Evolutionary conservation across 1,140 invertebrate species (phyloP).

Genomic region (Drosophila willistoni): DNA sequence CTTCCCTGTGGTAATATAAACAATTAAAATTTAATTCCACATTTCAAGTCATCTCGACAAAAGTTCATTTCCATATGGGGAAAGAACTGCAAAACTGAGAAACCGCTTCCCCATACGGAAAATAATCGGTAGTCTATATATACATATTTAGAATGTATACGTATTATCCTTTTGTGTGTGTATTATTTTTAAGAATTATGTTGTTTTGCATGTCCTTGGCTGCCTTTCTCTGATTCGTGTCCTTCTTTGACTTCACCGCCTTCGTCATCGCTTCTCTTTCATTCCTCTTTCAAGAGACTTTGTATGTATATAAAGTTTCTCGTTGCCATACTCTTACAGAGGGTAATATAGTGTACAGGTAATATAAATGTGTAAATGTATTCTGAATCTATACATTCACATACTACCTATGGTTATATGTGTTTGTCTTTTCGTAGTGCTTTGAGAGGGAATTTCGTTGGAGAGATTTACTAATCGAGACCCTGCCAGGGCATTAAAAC

Average conservation of each 20-base stretch:
- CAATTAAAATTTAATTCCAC: neutral
- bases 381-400: neutral
- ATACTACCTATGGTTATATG: neutral
- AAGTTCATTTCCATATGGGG: neutral
- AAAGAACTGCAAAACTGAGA: neutral
- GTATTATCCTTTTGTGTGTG: neutral
- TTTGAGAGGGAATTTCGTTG: too few relatives aligned
- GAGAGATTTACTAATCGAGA: neutral
- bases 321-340: neutral
- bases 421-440: neutral
- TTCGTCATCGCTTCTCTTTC: neutral
- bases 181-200: neutral
- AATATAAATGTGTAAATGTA: too few relatives aligned
- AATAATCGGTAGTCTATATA: neutral
- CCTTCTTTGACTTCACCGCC: neutral
- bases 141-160: neutral
- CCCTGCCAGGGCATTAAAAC: neutral
- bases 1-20: neutral
- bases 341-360: neutral
- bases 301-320: neutral
- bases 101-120: neutral
- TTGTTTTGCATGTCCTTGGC: constrained; percentile 9
- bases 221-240: neutral
- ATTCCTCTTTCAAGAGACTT: neutral
- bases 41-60: neutral